phyloP scores from a whole-genome alignment of 2,797 vertebrate genomes.

The Galagoides demidoff region DNA sequence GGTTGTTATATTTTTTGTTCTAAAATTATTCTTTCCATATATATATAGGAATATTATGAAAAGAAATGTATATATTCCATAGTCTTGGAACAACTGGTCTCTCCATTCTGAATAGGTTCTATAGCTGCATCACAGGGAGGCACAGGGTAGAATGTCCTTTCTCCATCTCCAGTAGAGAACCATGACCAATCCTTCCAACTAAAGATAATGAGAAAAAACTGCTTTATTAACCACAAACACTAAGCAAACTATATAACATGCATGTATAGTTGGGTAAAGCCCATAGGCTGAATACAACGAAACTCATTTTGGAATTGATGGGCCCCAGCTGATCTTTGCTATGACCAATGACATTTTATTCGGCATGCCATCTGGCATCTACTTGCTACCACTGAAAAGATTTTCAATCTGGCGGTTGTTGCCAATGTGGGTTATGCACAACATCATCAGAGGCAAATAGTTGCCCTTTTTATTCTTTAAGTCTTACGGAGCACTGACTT shows the following conservation, averaged over 20 bases:
- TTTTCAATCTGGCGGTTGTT: background rate
- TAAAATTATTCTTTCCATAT: background rate
- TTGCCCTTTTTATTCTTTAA: background rate
- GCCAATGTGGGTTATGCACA: background rate
- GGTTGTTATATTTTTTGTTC: background rate
- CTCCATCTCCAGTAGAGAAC: background rate
- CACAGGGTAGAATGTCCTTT: background rate
- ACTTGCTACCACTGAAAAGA: constrained; percentile 34
- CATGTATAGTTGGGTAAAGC: background rate
- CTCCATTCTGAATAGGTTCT: background rate
- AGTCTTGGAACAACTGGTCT: background rate
- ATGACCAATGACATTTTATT: constrained; percentile 55
- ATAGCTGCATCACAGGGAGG: background rate
- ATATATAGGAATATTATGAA: background rate
- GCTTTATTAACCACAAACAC: background rate
- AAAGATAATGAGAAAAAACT: constrained; percentile 2
- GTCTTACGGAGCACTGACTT: background rate
- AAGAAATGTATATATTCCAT: background rate
- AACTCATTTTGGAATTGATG: constrained; percentile 17
- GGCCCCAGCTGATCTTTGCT: background rate
- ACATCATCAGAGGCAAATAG: background rate
- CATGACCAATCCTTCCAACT: background rate
- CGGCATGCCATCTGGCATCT: constrained; percentile 38
- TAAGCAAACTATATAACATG: background rate
- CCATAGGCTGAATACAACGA: constrained; percentile 22